Percentiles rank a stretch among this genome's conserved stretches.
Conservation (phyloP, 92 coral and sea anemone species). For the Heteractis magnifica region DNA sequence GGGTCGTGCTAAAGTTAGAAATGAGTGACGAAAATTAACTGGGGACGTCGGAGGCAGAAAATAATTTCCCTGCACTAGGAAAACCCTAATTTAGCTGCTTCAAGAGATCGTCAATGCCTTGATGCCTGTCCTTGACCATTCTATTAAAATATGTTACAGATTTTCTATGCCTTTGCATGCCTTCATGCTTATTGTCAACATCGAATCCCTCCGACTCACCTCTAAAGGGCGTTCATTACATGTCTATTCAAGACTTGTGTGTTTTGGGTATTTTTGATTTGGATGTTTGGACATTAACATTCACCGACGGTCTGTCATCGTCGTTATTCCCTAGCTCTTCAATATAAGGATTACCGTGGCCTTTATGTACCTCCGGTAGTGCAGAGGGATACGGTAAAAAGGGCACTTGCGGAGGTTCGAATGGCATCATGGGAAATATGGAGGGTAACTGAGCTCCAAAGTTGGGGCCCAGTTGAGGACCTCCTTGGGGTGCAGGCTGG, state of each 20-base stretch:
- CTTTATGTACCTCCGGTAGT: constrained; percentile 6
- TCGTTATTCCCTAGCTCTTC: constrained; percentile 26
- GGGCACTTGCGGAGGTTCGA: constrained; percentile 16
- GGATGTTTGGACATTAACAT: constrained; percentile 90
- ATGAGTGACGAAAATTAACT: too few relatives aligned
- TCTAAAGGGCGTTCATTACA: constrained; percentile 22
- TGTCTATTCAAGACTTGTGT: constrained; percentile 7
- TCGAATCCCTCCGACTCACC: constrained; percentile 17
- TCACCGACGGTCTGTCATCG: constrained; percentile 88
- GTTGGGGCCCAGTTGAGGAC: background rate
- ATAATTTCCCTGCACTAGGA: background rate
- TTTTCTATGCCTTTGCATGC: background rate
- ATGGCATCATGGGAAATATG: constrained; percentile 16
- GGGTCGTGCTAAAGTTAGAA: too few relatives aligned
- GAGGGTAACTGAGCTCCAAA: constrained; percentile 11
- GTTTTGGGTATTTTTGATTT: constrained; percentile 81
- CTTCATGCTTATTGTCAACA: background rate
- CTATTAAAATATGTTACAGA: background rate
- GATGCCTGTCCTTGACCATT: background rate
- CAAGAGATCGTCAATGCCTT: constrained; percentile 3
- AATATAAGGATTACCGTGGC: constrained; percentile 23
- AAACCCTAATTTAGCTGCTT: background rate
- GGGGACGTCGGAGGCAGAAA: too few relatives aligned
- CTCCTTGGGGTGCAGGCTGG: background rate
- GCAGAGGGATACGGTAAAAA: constrained; percentile 31